These are phyloP conservation scores for Neotoma lepida DNA, from an alignment of 2,113 vertebrate species.

Conservation along the genomic window DNA sequence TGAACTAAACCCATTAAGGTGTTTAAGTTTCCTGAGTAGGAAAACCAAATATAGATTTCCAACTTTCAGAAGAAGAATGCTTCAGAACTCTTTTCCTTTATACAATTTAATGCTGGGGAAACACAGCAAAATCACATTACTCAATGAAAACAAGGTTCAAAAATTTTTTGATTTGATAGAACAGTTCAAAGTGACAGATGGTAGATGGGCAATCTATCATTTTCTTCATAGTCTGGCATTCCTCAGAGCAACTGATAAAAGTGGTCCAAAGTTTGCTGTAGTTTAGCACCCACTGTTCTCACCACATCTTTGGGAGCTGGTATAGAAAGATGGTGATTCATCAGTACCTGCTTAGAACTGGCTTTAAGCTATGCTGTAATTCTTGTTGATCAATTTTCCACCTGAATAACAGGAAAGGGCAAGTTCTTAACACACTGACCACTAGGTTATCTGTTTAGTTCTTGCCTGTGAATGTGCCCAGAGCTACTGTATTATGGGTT, in stretches of 20 bases:
- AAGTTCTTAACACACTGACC: constrained; percentile 64
- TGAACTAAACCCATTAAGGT: constrained; percentile 61
- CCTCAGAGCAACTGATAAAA: constrained; percentile 57
- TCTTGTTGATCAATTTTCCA: constrained; percentile 67
- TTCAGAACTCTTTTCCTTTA: constrained; percentile 45
- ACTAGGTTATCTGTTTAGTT: constrained; percentile 65
- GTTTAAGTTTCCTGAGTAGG: constrained; percentile 53
- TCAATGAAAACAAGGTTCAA: constrained; percentile 70
- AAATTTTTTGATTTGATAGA: constrained; percentile 69
- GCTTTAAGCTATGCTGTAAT: constrained; percentile 31
- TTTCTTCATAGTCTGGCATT: constrained; percentile 68
- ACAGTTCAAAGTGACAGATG: constrained; percentile 71
- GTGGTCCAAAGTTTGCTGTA: constrained; percentile 55
- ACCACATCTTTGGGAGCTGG: neutral
- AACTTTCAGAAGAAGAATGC: constrained; percentile 62
- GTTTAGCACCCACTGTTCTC: constrained; percentile 45
- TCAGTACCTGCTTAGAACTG: constrained; percentile 65
- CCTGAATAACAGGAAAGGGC: constrained; percentile 54
- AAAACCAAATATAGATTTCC: constrained; percentile 68
- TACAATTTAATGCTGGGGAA: constrained; percentile 57
- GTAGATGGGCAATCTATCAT: constrained; percentile 56
- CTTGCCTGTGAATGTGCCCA: constrained; percentile 53
- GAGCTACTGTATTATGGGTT: constrained; percentile 44
- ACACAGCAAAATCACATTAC: constrained; percentile 65
- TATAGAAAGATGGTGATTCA: constrained; percentile 51